A percentile compares a stretch with the other conserved stretches of the same genome.
Evolutionary conservation across 2,888 invertebrate species (phyloP).

Genomic region (Amphipyra berbera): DNA sequence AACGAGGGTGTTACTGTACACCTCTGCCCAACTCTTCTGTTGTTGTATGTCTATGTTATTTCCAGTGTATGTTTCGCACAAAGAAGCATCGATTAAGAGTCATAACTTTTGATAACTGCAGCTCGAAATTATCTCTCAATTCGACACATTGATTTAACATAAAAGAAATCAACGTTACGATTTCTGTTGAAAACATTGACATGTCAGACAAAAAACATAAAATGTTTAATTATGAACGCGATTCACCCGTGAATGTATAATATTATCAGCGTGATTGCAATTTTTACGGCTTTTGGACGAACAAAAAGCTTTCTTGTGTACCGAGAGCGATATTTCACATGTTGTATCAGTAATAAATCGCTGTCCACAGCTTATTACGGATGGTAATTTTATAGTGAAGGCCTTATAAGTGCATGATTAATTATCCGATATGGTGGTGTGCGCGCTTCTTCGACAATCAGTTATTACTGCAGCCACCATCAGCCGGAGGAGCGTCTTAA

Average conservation of each 20-base stretch:
- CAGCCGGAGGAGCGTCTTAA: slow-evolving; percentile 62
- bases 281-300: slow-evolving; percentile 52
- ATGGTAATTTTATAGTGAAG: slow-evolving; percentile 70
- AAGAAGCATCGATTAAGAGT: slow-evolving; percentile 12
- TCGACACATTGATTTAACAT: slow-evolving; percentile 27
- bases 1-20: no score
- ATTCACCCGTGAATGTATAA: slow-evolving; percentile 36
- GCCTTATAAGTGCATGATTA: slow-evolving; percentile 80
- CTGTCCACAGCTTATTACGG: slow-evolving; percentile 73
- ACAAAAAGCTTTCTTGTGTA: slow-evolving; percentile 48
- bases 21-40: no score
- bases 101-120: slow-evolving; percentile 14
- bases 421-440: slow-evolving; percentile 75
- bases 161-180: slow-evolving; percentile 15
- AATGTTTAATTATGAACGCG: slow-evolving; percentile 45
- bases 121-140: slow-evolving; percentile 24
- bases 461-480: slow-evolving; percentile 68
- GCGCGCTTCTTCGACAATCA: slow-evolving; percentile 72
- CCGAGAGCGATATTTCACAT: slow-evolving; percentile 47
- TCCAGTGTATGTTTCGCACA: not conserved
- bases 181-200: slow-evolving; percentile 32
- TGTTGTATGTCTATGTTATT: no score
- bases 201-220: slow-evolving; percentile 33
- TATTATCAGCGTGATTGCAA: slow-evolving; percentile 41
- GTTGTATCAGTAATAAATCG: slow-evolving; percentile 71